These are phyloP conservation scores for Ariolimax columbianus DNA, from an alignment of 2,888 invertebrate species.

Conservation along the genomic window DNA sequence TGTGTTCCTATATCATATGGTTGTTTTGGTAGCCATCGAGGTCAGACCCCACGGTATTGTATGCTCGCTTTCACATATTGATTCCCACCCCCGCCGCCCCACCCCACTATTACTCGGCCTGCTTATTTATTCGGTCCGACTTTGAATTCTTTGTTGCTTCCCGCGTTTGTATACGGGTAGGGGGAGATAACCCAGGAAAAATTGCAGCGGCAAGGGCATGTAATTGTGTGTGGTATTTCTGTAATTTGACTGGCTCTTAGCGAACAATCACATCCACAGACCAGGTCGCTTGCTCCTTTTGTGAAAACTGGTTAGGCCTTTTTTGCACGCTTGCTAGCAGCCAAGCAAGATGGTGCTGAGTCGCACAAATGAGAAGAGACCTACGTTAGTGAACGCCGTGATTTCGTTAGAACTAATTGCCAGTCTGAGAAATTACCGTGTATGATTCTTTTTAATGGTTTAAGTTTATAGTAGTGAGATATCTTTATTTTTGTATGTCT, in stretches of 20 bases:
- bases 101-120: background rate
- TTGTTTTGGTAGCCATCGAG: background rate
- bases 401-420: too few relatives aligned
- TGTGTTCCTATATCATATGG: too few relatives aligned
- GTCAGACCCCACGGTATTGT: background rate
- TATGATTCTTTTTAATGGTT: too few relatives aligned
- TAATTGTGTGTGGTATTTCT: background rate
- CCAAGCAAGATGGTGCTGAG: too few relatives aligned
- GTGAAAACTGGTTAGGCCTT: too few relatives aligned
- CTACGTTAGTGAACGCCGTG: too few relatives aligned
- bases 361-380: too few relatives aligned
- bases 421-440: too few relatives aligned
- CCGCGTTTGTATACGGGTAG: background rate
- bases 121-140: conserved; percentile 4
- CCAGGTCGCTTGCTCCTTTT: too few relatives aligned
- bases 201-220: background rate
- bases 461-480: too few relatives aligned
- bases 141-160: background rate
- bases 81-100: background rate
- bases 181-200: background rate
- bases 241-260: background rate
- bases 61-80: background rate
- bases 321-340: too few relatives aligned
- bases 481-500: too few relatives aligned
- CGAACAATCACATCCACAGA: background rate